phyloP scores from a whole-genome alignment of 2,797 vertebrate genomes.

The Chrysolophus pictus region DNA sequence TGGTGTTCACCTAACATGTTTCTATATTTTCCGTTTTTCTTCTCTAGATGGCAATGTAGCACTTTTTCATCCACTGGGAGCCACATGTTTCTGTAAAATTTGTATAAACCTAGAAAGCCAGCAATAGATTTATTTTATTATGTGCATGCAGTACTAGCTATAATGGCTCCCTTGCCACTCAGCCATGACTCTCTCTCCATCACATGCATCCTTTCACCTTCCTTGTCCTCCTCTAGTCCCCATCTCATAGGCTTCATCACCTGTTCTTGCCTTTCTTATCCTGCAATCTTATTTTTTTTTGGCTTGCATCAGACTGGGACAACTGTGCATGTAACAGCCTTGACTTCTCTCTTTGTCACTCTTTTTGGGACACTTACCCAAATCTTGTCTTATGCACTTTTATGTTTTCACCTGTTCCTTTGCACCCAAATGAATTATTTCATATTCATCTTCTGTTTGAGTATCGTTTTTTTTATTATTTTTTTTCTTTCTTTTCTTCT shows the following conservation, averaged over 20 bases:
- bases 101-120: constrained; percentile 2
- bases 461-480: too few relatives aligned
- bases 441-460: background rate
- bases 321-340: background rate
- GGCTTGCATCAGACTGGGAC: background rate
- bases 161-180: constrained; percentile 26
- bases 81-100: constrained; percentile 37
- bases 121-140: background rate
- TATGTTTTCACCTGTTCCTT: background rate
- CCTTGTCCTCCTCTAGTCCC: background rate
- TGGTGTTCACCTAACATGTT: background rate
- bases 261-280: background rate
- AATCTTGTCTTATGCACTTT: background rate
- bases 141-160: background rate
- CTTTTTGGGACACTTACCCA: background rate
- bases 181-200: background rate
- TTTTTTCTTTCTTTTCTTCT: too few relatives aligned
- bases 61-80: constrained; percentile 26
- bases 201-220: background rate
- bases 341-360: background rate
- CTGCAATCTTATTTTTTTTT: background rate
- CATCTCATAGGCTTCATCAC: background rate
- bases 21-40: constrained; percentile 32
- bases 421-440: background rate
- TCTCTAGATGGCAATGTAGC: constrained; percentile 68